Base-by-base conservation (phyloP, 2,888 invertebrate species). In the Portevinia maculata region DNA sequence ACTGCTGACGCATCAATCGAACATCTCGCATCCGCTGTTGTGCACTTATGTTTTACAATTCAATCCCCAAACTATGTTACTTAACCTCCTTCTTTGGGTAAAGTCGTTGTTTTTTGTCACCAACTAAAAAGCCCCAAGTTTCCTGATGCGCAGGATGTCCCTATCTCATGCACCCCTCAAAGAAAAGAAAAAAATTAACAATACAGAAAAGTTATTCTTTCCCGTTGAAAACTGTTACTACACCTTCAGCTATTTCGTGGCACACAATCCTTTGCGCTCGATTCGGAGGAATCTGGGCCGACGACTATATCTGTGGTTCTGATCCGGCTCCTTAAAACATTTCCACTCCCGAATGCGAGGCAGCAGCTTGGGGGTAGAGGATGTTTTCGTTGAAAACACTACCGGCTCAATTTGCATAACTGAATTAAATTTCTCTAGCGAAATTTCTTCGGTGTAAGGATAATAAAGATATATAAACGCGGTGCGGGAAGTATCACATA, bases 401-500 rank as follows among this genome's bases (percentile, higher is more conserved):
- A 83, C 83, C 83, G 78, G 83, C 73, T 71, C 78, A 83, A 83
- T 83, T 83, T 83, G 78, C 83, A 83, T 83, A 83, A 83, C 83
- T 78, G 83, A 83, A 83, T 83, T 83, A 83, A 83, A 83, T 83
- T 83, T 83, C 83, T 78, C 83, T 83, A 71, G 65, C 78, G 78
- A 83, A 83, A 78, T 83, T 83, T 83, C 83, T 67, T 62, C 76
- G 67, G 83, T 83, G 62, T 78, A 78, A 67, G 83, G 71, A 83
- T 83, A 83, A 83, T 83, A 83, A 83, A 83, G 83, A 83, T 71
- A 78, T 83, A 78, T 78, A 83, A 78, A 60, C 67, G 78, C 78
- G 83, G 71, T 67, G 73, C 78, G 62, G 78, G 78, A 83, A 83
- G 73, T 70, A 65, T 70, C 76, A 81, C 59, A 75, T 60, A 75